These are phyloP conservation scores for Fukomys damarensis DNA, from an alignment of 2,113 vertebrate species.

Conservation along the genomic window DNA sequence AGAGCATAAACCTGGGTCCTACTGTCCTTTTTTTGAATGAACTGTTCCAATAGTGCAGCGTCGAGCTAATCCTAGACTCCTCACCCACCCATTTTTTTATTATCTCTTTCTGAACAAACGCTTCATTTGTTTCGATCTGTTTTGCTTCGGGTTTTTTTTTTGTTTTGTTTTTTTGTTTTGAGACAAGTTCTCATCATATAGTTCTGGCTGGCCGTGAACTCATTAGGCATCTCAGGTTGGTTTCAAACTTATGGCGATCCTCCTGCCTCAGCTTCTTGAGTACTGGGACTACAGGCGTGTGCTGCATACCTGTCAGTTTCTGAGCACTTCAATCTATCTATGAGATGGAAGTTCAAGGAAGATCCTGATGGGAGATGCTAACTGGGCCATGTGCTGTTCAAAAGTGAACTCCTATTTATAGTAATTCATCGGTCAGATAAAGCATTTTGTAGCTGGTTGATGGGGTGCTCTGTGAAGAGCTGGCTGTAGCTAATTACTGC, in stretches of 20 bases:
- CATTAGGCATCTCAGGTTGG: neutral
- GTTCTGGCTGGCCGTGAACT: neutral
- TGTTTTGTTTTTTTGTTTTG: neutral
- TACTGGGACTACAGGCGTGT: neutral
- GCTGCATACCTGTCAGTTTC: neutral
- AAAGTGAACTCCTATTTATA: neutral
- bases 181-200: neutral
- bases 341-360: neutral
- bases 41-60: neutral
- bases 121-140: neutral
- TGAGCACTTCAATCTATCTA: neutral
- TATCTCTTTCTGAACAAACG: neutral
- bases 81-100: too few species aligned
- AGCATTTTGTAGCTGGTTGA: neutral
- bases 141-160: neutral
- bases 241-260: neutral
- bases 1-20: neutral
- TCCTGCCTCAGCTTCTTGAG: neutral
- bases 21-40: neutral
- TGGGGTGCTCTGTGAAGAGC: neutral
- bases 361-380: neutral
- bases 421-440: neutral
- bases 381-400: neutral
- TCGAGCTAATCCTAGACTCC: neutral
- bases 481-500: neutral